These are phyloP conservation scores for Ormyrus nitidulus DNA, from an alignment of 2,888 invertebrate genomes.

Conservation along the genomic window DNA sequence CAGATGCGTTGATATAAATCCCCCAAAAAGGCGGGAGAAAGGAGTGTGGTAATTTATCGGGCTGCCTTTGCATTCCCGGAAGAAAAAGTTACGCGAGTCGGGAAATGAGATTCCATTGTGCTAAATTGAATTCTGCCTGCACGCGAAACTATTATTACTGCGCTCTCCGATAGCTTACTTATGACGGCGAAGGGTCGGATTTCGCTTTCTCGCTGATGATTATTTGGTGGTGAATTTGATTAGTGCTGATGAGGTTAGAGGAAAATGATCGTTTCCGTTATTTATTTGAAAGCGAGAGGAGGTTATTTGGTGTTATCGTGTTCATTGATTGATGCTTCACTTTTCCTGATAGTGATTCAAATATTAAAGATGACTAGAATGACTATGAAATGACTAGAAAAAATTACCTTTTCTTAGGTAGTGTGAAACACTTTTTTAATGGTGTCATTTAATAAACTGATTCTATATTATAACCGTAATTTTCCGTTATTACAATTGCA, in stretches of 20 bases:
- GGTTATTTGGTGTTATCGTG: background rate
- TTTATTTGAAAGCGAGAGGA: background rate
- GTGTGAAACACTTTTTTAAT: no score
- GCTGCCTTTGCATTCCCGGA: slow-evolving; percentile 11
- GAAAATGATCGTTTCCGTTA: no score
- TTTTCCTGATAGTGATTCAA: no score
- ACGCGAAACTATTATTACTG: slow-evolving; percentile 17
- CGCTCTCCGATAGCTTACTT: background rate
- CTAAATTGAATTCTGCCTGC: slow-evolving; percentile 7
- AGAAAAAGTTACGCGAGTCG: slow-evolving; percentile 18
- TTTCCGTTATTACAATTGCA: no score
- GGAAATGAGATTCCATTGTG: slow-evolving; percentile 24
- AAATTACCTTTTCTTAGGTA: no score
- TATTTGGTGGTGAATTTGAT: slow-evolving; percentile 14
- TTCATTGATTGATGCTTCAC: no score
- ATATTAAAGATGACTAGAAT: no score
- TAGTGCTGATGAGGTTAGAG: background rate
- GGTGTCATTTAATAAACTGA: no score
- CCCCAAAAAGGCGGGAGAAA: background rate
- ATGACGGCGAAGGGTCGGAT: background rate
- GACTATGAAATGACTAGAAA: no score
- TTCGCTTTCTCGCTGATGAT: background rate
- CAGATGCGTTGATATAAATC: slow-evolving; percentile 46
- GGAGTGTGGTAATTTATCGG: slow-evolving; percentile 4
- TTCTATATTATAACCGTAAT: no score